Evolutionary conservation across 2,888 invertebrate genomes (phyloP), one percentile per base, ranked within the genome.

Genomic region (Cybosia mesomella): DNA sequence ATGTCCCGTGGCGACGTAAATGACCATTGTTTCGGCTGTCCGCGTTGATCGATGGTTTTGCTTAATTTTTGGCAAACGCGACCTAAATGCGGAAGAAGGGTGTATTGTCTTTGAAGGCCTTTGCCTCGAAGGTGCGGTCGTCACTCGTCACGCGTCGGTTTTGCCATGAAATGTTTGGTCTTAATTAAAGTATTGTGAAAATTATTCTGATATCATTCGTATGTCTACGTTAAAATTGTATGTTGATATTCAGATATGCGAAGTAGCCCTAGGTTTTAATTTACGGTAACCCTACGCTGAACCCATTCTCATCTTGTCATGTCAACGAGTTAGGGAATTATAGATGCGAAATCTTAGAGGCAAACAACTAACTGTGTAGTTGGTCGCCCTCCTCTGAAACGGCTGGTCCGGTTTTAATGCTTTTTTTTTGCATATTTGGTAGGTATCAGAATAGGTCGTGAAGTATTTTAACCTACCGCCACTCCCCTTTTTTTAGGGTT

Each of bases 1-100:
- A 72, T 69, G 68, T 83, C 74, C 73, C 80, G 71, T 73, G 68
- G 66, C 64, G 68, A 79, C 67, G 67, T 78, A 82, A 82, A 79
- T 83, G 83, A 80, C 84, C 84, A 88, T 89, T 90, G 88, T 90
- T 75, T 82, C 77, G 78, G 77, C 80, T 83, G 91, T 86, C 89
- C 77, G 77, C 82, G 81, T 85, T 91, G 91, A 91, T 87, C 83
- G 85, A 91, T 90, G 88, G 82, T 83, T 83, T 80, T 70, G 81
- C 74, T 74, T 84, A 84, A 76, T 87, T 87, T 85, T 85, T 81
- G 81, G 80, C 82, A 81, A 84, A 83, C 80, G 76, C 80, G 83
- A 81, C 83, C 84, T 83, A 80, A 87, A 88, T 86, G 82, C 84
- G 87, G 86, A 87, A 84, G 81, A 76, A 81, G 82, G 81, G 83